A percentile compares a stretch with the other conserved stretches of the same genome.
phyloP scores from a whole-genome alignment of 2,888 invertebrate species.

The Leucozona laternaria region DNA sequence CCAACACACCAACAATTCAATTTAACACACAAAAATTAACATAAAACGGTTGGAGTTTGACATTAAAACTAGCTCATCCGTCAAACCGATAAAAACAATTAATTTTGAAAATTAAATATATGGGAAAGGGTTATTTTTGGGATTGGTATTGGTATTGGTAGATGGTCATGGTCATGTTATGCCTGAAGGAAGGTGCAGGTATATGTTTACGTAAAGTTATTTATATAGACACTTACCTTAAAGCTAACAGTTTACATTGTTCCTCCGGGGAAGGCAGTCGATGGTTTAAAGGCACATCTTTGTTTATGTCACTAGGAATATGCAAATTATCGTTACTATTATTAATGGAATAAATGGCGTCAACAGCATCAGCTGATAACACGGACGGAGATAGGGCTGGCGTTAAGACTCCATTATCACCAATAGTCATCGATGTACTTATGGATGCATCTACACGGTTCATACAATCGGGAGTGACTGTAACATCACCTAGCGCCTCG shows the following conservation, averaged over 20 bases:
- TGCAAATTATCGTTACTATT: slow-evolving; percentile 81
- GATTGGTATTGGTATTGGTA: not conserved
- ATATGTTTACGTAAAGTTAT: not conserved
- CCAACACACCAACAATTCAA: slow-evolving; percentile 26
- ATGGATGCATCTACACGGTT: slow-evolving; percentile 86
- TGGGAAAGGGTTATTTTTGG: slow-evolving; percentile 12
- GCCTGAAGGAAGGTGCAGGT: too few species aligned
- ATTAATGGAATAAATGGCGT: slow-evolving; percentile 81
- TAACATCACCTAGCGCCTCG: slow-evolving; percentile 89
- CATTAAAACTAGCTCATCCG: slow-evolving; percentile 61
- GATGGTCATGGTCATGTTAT: too few species aligned
- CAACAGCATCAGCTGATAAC: slow-evolving; percentile 82
- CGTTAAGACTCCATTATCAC: slow-evolving; percentile 82
- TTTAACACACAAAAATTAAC: slow-evolving; percentile 53
- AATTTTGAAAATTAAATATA: slow-evolving; percentile 28
- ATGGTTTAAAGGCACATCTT: slow-evolving; percentile 89
- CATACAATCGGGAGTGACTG: slow-evolving; percentile 91
- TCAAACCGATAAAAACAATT: slow-evolving; percentile 45
- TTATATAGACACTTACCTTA: slow-evolving; percentile 86
- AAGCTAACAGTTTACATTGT: slow-evolving; percentile 91
- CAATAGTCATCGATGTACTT: slow-evolving; percentile 83
- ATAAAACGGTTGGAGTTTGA: slow-evolving; percentile 51
- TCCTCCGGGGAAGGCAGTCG: slow-evolving; percentile 94
- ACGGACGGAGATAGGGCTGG: slow-evolving; percentile 83
- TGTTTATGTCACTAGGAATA: slow-evolving; percentile 83